These are phyloP conservation scores for Glossosoma conforme DNA, from an alignment of 1,140 invertebrate genomes.

Conservation along the genomic window DNA sequence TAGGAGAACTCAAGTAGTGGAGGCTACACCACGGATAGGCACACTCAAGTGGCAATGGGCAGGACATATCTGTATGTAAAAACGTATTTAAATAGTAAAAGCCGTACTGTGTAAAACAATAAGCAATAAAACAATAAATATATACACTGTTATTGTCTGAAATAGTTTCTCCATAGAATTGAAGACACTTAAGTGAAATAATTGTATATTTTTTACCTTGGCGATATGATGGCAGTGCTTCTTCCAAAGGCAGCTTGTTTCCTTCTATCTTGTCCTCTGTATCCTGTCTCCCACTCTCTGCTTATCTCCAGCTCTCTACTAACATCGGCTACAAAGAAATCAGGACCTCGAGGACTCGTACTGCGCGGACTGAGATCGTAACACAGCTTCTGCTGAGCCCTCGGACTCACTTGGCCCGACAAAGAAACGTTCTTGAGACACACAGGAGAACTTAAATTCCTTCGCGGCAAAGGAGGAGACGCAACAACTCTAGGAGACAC, in stretches of 20 bases:
- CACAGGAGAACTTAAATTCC: conserved; percentile 23
- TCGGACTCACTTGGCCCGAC: conserved; percentile 43
- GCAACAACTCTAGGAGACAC: conserved; percentile 44
- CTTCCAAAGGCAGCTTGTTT: conserved; percentile 29
- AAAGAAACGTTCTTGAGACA: too few species aligned
- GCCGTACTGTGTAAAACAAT: too few species aligned
- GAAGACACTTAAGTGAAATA: too few species aligned
- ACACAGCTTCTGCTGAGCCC: conserved; percentile 53
- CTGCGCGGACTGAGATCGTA: conserved; percentile 35
- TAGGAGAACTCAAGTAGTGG: too few species aligned
- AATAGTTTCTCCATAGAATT: too few species aligned
- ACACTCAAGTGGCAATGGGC: too few species aligned
- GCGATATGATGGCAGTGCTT: conserved; percentile 46
- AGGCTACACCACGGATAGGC: too few species aligned
- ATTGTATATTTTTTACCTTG: conserved; percentile 33
- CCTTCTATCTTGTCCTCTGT: not conserved
- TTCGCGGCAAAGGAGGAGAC: conserved; percentile 30
- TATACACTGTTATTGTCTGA: too few species aligned
- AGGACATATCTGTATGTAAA: too few species aligned
- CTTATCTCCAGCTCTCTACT: conserved; percentile 16
- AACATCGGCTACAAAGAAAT: conserved; percentile 34
- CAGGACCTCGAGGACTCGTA: conserved; percentile 2
- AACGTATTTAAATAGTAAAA: too few species aligned
- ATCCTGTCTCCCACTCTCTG: not conserved
- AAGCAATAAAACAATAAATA: too few species aligned